Evolutionary conservation across 2,888 invertebrate species (phyloP).

Genomic region (Crepidodera aurea): DNA sequence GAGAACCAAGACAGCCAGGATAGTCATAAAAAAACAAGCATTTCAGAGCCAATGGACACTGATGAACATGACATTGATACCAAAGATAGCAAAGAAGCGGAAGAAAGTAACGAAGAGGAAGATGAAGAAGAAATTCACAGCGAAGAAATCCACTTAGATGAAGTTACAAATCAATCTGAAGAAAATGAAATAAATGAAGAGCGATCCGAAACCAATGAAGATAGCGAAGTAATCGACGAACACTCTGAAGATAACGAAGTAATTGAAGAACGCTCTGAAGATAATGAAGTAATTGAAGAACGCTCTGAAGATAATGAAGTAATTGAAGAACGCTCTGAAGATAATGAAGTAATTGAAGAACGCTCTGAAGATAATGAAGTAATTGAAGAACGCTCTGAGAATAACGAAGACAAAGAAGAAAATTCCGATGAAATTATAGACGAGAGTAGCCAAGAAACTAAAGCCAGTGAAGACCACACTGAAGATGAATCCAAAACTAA

Average conservation of each 20-base stretch:
- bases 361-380: slow-evolving; percentile 23
- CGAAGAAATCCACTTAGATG: slow-evolving; percentile 39
- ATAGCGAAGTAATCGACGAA: slow-evolving; percentile 27
- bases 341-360: slow-evolving; percentile 34
- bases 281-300: slow-evolving; percentile 38
- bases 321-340: slow-evolving; percentile 22
- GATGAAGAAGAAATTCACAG: slow-evolving; percentile 34
- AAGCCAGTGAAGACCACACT: slow-evolving; percentile 31
- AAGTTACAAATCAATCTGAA: slow-evolving; percentile 39
- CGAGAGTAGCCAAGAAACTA: slow-evolving; percentile 43
- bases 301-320: slow-evolving; percentile 30
- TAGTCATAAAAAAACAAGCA: slow-evolving; percentile 39
- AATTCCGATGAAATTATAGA: slow-evolving; percentile 34
- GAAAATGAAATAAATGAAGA: slow-evolving; percentile 33
- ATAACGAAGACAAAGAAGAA: slow-evolving; percentile 33
- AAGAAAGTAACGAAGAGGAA: slow-evolving; percentile 18
- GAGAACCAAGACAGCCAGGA: slow-evolving; percentile 46
- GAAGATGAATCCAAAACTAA: slow-evolving; percentile 20
- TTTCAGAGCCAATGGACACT: slow-evolving; percentile 48
- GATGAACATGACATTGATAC: slow-evolving; percentile 49
- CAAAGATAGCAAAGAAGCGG: slow-evolving; percentile 43
- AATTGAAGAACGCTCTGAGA: slow-evolving; percentile 34
- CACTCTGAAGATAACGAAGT: slow-evolving; percentile 29
- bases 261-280: slow-evolving; percentile 13
- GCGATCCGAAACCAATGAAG: neutral